Evolutionary conservation across 2,888 invertebrate species (phyloP), one percentile per base, ranked within the genome.

Genomic region (Macrophya alboannulata): DNA sequence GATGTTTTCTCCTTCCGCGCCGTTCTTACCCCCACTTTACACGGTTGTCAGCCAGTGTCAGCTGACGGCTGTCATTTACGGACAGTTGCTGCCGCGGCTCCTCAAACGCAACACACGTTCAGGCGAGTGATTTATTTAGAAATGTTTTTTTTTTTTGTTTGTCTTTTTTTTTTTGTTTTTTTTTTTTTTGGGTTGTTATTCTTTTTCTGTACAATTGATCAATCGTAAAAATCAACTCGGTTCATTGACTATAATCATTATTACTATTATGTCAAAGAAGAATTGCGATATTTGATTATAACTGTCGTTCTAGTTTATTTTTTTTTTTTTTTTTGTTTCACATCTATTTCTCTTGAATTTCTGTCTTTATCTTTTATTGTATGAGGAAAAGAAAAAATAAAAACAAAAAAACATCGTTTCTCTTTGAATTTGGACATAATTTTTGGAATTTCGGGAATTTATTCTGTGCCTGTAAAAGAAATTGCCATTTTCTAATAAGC

Each of bases 1-100:
- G 68, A 87, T 85, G 17, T 21, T 37, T 9, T 25, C 84, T 88
- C 86, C 88, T 85, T 85, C 86, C 79, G 4, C 40, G n/a, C 21
- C 17, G 84, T 86, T 71, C 40, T 85, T 85, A 68, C 86, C 85
- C 86, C 81, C 85, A 85, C 86, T 87, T 43, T 37, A 40, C 31
- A 43, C 3, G n/a, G 45, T 84, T 82, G 65, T 84, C 79, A 74
- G 88, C 88, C 88, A 88, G 88, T 88, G 89, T 89, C 89, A 90
- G 89, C 90, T 90, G 90, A 89, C 90, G 90, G 87, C 89, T 89
- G 88, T 88, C 89, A 89, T 87, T 88, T 74, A 55, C 88, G 88
- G 90, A 88, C 88, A 91, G 91, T 91, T 91, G 90, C 90, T 91
- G 91, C 90, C 91, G 91, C 91, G 91, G 90, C 90, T 90, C 90